Conservation (phyloP, 2,113 vertebrate genomes). For the Nanorana parkeri region DNA sequence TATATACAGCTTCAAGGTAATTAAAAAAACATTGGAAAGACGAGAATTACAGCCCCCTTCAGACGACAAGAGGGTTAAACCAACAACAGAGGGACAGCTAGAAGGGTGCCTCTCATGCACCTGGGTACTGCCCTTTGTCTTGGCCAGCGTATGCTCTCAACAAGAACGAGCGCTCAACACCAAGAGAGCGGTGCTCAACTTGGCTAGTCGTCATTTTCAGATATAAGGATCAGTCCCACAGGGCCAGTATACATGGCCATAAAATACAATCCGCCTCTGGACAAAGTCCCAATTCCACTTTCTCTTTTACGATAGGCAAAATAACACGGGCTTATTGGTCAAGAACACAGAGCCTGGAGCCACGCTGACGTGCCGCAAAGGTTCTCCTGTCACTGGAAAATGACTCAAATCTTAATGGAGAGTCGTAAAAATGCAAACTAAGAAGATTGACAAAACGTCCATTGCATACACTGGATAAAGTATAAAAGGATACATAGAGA, state of each 20-base stretch:
- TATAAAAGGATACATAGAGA: too few species aligned
- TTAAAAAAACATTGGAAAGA: conserved; percentile 38
- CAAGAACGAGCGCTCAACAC: neutral
- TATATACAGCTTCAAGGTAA: conserved; percentile 18
- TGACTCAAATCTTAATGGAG: conserved; percentile 14
- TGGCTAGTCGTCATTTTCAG: conserved; percentile 18
- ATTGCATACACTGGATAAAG: too few species aligned
- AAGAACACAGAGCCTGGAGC: conserved; percentile 34
- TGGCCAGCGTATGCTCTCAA: neutral
- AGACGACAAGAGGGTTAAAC: conserved; percentile 45
- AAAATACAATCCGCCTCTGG: conserved; percentile 55
- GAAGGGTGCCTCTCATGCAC: conserved; percentile 1
- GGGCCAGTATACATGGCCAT: conserved; percentile 44
- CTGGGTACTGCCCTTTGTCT: conserved; percentile 47
- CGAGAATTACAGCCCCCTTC: neutral
- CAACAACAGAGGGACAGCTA: conserved; percentile 18
- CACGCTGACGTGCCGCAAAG: conserved; percentile 29
- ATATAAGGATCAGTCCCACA: conserved; percentile 44
- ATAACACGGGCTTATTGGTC: conserved; percentile 53
- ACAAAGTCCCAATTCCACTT: conserved; percentile 38
- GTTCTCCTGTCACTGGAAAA: conserved; percentile 52
- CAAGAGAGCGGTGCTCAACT: conserved; percentile 12
- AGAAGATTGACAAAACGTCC: neutral
- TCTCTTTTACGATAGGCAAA: conserved; percentile 52
- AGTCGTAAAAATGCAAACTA: conserved; percentile 31